Evolutionary conservation across 2,113 vertebrate species (phyloP), one percentile per base, ranked within the genome.

Genomic region (Vicugna pacos): DNA sequence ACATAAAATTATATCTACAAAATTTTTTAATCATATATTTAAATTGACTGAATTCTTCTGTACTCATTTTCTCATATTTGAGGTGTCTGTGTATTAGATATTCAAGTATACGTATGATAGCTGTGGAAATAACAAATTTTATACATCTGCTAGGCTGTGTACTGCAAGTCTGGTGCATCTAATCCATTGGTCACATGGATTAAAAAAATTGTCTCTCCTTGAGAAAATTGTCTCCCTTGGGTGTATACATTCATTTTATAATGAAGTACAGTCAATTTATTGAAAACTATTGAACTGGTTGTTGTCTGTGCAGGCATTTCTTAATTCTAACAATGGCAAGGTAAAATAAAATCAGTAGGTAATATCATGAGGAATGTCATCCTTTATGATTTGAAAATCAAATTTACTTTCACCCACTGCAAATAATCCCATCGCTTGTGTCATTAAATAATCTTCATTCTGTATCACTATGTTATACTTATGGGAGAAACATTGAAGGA

Each of bases 261-360:
- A 94, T 84, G 32, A 70, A 19, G 6, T 72, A 65, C 12, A 56
- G 19, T 91, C 88, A 88, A 54, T 64, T 88, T 89, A 77, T 91
- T 93, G 56, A 94, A 95, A 96, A 92, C 56, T 67, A 80, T 82
- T 93, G n/a, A 91, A 42, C 17, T 93, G 50, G 2, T n/a, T 83
- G 17, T 89, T 91, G 50, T 97, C 89, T 93, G 19, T 83, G 77
- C 38, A 82, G 76, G 75, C 6, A 82, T 48, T 90, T 93, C 73
- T 94, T 83, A 91, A 86, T 95, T 94, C 76, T 92, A 89, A 92
- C 50, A 93, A 85, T 95, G 69, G 32, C 70, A 96, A 97, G 89
- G 76, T 91, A 93, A 96, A 72, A 96, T 93, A 88, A 97, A 97
- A 91, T 95, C 75, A 75, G 64, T 90, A 73, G 32, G 38, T 93